Conservation (phyloP, 2,888 invertebrate species). For the Pasiphila rectangulata region DNA sequence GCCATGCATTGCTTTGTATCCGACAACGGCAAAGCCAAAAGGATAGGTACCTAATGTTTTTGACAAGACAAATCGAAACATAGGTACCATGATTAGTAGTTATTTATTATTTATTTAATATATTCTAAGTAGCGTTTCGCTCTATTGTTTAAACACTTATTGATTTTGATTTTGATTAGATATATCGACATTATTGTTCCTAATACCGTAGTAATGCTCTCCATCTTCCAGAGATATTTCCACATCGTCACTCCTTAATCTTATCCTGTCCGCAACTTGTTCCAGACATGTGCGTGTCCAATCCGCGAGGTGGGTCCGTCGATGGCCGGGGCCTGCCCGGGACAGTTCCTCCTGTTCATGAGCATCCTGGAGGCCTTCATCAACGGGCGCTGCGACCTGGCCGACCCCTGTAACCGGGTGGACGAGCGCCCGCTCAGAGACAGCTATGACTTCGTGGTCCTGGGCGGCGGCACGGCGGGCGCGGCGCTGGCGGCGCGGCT, state of each 20-base stretch:
- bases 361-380: slow-evolving; percentile 82
- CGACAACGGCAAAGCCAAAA: no score
- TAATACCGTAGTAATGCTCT: no score
- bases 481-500: slow-evolving; percentile 83
- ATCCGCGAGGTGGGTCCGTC: slow-evolving; percentile 80
- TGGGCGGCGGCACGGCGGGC: slow-evolving; percentile 85
- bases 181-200: no score
- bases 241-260: not conserved
- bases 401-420: slow-evolving; percentile 82
- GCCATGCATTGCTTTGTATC: no score
- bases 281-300: slow-evolving; percentile 78
- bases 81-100: no score
- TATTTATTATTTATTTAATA: no score
- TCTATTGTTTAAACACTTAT: no score
- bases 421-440: slow-evolving; percentile 58
- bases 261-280: slow-evolving; percentile 11
- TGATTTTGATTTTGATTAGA: no score
- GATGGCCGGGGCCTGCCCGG: slow-evolving; percentile 79
- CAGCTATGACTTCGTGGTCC: slow-evolving; percentile 84
- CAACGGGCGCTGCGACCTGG: slow-evolving; percentile 79
- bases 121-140: no score
- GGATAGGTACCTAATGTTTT: no score
- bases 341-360: slow-evolving; percentile 84
- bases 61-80: no score
- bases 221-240: no score